Percentiles rank a stretch among this genome's conserved stretches.
phyloP scores from a whole-genome alignment of 92 coral and sea anemone genomes.

The Zoanthus solanderi region DNA sequence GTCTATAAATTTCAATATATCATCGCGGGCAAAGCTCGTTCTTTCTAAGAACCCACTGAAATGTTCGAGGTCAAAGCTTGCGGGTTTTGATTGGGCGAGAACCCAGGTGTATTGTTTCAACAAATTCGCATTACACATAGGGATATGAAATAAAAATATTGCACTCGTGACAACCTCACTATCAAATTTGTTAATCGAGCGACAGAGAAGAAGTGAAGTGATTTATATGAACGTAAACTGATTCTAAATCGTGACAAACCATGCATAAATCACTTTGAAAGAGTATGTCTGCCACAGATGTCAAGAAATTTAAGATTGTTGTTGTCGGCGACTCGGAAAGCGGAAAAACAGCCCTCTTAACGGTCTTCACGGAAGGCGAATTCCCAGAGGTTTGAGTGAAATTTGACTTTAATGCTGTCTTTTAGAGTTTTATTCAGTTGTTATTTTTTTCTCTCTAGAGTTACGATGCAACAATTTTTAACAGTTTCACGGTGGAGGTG shows the following conservation, averaged over 20 bases:
- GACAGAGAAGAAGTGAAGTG: background rate
- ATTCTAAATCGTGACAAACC: background rate
- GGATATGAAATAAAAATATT: slow-evolving; percentile 27
- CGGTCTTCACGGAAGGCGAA: slow-evolving; percentile 54
- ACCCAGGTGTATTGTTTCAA: slow-evolving; percentile 23
- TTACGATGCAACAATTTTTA: slow-evolving; percentile 68
- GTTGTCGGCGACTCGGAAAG: slow-evolving; percentile 73
- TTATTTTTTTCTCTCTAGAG: slow-evolving; percentile 55
- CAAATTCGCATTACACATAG: slow-evolving; percentile 27
- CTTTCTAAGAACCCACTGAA: background rate
- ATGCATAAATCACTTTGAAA: background rate
- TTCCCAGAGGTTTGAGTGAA: slow-evolving; percentile 63
- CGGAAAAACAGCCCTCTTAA: slow-evolving; percentile 70
- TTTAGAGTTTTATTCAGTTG: slow-evolving; percentile 2
- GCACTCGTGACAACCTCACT: background rate
- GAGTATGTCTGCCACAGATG: slow-evolving; percentile 48
- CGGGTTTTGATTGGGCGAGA: slow-evolving; percentile 32
- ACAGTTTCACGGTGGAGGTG: slow-evolving; percentile 68
- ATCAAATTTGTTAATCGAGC: background rate
- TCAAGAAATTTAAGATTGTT: slow-evolving; percentile 65
- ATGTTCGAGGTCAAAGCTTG: slow-evolving; percentile 2
- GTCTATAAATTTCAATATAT: too few species aligned
- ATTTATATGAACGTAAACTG: background rate
- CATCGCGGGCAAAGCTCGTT: background rate
- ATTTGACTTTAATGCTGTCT: background rate